These are phyloP conservation scores for Clostera curtula DNA, from an alignment of 2,888 invertebrate species.

Conservation along the genomic window DNA sequence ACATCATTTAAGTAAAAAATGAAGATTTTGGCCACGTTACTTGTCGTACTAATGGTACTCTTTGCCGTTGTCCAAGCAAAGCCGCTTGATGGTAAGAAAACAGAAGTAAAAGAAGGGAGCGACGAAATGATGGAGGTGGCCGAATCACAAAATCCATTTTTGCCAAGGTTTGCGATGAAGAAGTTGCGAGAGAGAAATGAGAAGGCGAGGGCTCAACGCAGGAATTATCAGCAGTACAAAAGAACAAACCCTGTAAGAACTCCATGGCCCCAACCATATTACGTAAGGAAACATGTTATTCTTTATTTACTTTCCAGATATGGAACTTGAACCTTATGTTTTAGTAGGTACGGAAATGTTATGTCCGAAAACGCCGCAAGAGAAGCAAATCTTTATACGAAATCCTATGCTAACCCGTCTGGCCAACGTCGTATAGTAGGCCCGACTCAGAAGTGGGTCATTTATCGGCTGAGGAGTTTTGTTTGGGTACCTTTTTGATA, in stretches of 20 bases:
- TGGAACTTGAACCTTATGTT: too few species aligned
- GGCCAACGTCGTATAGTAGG: too few species aligned
- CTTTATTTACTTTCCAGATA: background rate
- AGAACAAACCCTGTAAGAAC: conserved; percentile 20
- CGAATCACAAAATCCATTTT: conserved; percentile 53
- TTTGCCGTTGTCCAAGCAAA: conserved; percentile 28
- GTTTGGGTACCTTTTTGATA: too few species aligned
- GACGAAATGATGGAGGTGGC: conserved; percentile 59
- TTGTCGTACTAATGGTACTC: conserved; percentile 27
- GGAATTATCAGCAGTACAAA: conserved; percentile 30
- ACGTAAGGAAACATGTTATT: conserved; percentile 10
- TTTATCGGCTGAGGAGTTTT: too few species aligned
- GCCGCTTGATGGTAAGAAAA: conserved; percentile 29
- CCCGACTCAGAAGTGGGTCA: too few species aligned
- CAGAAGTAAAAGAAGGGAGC: conserved; percentile 10
- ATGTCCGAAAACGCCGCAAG: too few species aligned
- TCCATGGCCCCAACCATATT: conserved; percentile 23
- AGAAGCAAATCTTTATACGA: too few species aligned
- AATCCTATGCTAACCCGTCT: too few species aligned
- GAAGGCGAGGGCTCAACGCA: conserved; percentile 40
- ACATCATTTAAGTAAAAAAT: too few species aligned
- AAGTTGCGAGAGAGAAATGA: conserved; percentile 50
- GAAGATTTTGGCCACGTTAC: conserved; percentile 26
- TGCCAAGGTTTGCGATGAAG: conserved; percentile 62
- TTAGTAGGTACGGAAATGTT: too few species aligned